These are phyloP conservation scores for Latrodectus elegans DNA, from an alignment of 2,888 invertebrate species.

Conservation along the genomic window DNA sequence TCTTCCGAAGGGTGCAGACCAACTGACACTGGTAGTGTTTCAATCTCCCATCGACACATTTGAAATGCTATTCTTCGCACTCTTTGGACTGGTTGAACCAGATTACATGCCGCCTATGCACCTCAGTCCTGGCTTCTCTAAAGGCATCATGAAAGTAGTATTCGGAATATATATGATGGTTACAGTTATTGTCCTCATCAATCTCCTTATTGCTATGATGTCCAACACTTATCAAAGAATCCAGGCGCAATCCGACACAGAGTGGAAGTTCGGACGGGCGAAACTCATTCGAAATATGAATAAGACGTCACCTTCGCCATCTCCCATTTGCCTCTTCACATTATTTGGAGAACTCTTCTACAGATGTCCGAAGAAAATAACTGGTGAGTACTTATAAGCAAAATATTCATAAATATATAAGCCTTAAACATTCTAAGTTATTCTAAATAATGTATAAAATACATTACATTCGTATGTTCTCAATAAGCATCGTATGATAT, in stretches of 20 bases:
- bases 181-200: constrained; percentile 97
- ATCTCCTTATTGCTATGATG: constrained; percentile 99
- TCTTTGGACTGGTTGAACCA: constrained; percentile 91
- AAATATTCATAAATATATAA: too few species aligned
- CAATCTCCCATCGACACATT: constrained; percentile 93
- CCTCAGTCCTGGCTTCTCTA: constrained; percentile 76
- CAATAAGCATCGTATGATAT: too few species aligned
- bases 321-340: constrained; percentile 96
- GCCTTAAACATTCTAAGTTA: too few species aligned
- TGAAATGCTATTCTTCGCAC: constrained; percentile 98
- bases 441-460: too few species aligned
- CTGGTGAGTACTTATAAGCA: constrained; percentile 18
- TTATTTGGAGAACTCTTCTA: constrained; percentile 74
- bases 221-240: constrained; percentile 99
- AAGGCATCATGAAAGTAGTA: constrained; percentile 79
- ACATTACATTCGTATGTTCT: too few species aligned
- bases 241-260: constrained; percentile 99
- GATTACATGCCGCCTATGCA: constrained; percentile 78
- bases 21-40: constrained; percentile 72
- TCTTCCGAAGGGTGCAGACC: constrained; percentile 72
- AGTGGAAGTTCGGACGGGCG: constrained; percentile 99
- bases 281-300: constrained; percentile 99
- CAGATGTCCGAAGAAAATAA: constrained; percentile 62
- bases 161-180: constrained; percentile 99
- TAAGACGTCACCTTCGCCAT: constrained; percentile 95